phyloP scores from a whole-genome alignment of 2,797 vertebrate species.

The Sebastolobus alascanus region DNA sequence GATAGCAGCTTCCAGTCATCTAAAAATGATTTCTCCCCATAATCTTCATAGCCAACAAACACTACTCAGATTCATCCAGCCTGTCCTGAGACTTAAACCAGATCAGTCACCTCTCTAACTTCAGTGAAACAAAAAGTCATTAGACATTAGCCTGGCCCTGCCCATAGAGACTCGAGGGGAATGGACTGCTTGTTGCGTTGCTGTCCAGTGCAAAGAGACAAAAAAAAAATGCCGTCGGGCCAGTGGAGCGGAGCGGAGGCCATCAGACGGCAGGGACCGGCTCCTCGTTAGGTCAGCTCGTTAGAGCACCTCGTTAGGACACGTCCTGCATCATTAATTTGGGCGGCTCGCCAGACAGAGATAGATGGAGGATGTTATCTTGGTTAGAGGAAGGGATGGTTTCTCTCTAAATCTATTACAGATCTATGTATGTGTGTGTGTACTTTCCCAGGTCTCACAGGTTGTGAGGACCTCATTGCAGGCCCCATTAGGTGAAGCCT shows the following conservation, averaged over 20 bases:
- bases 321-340: constrained; percentile 58
- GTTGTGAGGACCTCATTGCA: constrained; percentile 24
- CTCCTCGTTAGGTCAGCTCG: constrained; percentile 42
- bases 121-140: background rate
- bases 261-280: constrained; percentile 12
- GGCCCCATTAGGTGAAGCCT: constrained; percentile 30
- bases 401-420: constrained; percentile 39
- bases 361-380: constrained; percentile 46
- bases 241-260: constrained; percentile 16
- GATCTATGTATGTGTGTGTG: background rate
- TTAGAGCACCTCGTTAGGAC: constrained; percentile 56
- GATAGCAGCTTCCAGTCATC: background rate
- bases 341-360: constrained; percentile 36
- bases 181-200: background rate
- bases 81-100: no score
- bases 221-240: background rate
- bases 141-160: background rate
- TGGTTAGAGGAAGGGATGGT: constrained; percentile 2
- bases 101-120: background rate
- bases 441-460: background rate
- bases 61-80: background rate
- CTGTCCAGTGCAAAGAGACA: constrained; percentile 18
- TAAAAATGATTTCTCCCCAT: background rate
- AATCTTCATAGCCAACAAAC: background rate
- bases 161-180: background rate